A percentile compares a stretch with the other conserved stretches of the same genome.
phyloP scores from a whole-genome alignment of 2,888 invertebrate genomes.

The Heteromurus nitidus region DNA sequence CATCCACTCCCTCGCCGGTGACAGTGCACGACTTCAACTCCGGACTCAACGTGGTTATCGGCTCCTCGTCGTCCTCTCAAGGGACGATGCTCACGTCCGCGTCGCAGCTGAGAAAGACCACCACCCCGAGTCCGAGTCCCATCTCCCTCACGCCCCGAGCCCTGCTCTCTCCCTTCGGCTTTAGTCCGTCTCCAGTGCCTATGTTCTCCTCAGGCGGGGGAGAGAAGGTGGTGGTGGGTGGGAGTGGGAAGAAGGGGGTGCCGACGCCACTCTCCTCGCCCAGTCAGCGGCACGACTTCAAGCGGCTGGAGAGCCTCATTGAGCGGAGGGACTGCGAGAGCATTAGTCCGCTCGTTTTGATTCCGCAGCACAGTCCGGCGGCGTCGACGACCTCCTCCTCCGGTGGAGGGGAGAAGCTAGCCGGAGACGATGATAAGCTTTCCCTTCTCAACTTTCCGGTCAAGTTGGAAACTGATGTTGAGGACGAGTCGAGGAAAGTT shows the following conservation, averaged over 20 bases:
- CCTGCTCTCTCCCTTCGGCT: constrained; percentile 36
- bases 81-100: constrained; percentile 1
- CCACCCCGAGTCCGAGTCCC: constrained; percentile 59
- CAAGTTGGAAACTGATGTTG: neutral
- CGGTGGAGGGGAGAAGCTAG: constrained; percentile 5
- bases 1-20: constrained; percentile 73
- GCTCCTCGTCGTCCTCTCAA: neutral
- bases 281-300: constrained; percentile 70
- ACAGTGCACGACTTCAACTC: constrained; percentile 69
- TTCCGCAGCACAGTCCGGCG: constrained; percentile 51
- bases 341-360: constrained; percentile 57
- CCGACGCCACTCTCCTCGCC: constrained; percentile 53
- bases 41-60: constrained; percentile 60
- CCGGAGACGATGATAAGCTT: neutral
- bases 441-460: neutral
- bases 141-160: constrained; percentile 32
- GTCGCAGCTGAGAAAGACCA: constrained; percentile 43
- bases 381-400: constrained; percentile 43
- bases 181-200: constrained; percentile 42
- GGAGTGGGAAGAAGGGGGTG: constrained; percentile 18
- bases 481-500: no score
- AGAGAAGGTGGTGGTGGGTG: no score
- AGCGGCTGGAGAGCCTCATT: constrained; percentile 71
- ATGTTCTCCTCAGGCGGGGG: neutral
- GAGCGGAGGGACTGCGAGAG: constrained; percentile 69